Evolutionary conservation across 2,797 vertebrate species (phyloP).

Genomic region (Scomberomorus guttatus): DNA sequence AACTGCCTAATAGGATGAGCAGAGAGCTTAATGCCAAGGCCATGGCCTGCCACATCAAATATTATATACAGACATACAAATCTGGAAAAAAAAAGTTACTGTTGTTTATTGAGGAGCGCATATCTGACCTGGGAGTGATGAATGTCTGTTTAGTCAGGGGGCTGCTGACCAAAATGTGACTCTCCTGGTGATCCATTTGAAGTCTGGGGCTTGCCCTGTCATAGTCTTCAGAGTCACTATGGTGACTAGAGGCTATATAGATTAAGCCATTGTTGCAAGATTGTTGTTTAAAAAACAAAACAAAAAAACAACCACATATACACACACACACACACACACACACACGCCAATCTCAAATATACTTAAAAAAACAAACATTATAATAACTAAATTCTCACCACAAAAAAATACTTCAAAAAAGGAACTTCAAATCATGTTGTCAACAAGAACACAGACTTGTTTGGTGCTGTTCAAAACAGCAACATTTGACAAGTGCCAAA

Average conservation of each 20-base stretch:
- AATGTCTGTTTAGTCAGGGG: neutral
- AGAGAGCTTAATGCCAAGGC: neutral
- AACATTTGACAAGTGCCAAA: neutral
- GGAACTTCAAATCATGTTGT: neutral
- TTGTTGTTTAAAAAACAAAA: neutral
- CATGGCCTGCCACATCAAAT: conserved; percentile 2
- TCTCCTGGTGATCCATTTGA: conserved; percentile 69
- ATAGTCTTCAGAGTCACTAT: neutral
- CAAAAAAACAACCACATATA: neutral
- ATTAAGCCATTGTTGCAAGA: conserved; percentile 53
- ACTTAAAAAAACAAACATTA: too few species aligned
- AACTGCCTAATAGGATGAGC: conserved; percentile 12
- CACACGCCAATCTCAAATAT: neutral
- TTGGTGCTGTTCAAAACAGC: neutral
- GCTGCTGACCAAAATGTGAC: neutral
- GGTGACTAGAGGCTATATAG: conserved; percentile 68
- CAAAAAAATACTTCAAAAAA: too few species aligned
- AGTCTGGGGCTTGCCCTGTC: conserved; percentile 38
- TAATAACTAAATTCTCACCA: neutral
- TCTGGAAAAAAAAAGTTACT: neutral
- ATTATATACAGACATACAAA: neutral
- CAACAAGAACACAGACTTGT: neutral
- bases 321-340: too few species aligned
- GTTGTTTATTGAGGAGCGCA: neutral
- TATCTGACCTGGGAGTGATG: conserved; percentile 6